phyloP scores from a whole-genome alignment of 2,888 invertebrate genomes.

The Pogonocherus hispidulus region DNA sequence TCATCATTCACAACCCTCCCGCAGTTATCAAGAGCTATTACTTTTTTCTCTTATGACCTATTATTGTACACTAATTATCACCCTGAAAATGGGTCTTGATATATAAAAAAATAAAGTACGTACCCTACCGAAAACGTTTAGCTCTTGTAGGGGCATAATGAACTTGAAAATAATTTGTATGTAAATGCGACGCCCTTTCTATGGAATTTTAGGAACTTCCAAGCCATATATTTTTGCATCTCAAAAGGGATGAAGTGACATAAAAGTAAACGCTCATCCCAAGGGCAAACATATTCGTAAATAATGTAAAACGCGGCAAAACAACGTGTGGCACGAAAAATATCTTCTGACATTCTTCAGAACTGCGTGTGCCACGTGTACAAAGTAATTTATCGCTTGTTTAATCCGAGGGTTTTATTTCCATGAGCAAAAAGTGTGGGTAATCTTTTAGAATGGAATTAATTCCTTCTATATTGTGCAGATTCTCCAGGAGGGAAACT shows the following conservation, averaged over 20 bases:
- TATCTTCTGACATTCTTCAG: slow-evolving; percentile 11
- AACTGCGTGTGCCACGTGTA: background rate
- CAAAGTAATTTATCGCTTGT: slow-evolving; percentile 11
- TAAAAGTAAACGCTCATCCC: slow-evolving; percentile 28
- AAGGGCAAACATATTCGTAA: slow-evolving; percentile 37
- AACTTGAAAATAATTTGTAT: slow-evolving; percentile 10
- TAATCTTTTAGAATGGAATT: background rate
- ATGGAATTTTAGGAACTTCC: slow-evolving; percentile 22
- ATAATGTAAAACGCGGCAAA: slow-evolving; percentile 33
- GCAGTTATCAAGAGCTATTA: too few species aligned
- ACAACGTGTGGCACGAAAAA: slow-evolving; percentile 19
- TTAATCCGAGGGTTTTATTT: slow-evolving; percentile 6
- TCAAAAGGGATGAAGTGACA: slow-evolving; percentile 36
- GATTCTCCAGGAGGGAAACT: background rate
- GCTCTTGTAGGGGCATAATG: background rate
- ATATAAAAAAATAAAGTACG: too few species aligned
- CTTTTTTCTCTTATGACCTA: too few species aligned
- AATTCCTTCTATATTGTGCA: background rate
- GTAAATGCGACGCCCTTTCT: slow-evolving; percentile 14
- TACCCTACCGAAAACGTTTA: background rate
- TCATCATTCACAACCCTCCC: too few species aligned
- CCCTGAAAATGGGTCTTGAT: too few species aligned
- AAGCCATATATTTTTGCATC: slow-evolving; percentile 31
- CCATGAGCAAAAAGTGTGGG: background rate
- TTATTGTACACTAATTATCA: too few species aligned